Conservation (phyloP, 2,113 vertebrate genomes). For the Megaceryle maxima region DNA sequence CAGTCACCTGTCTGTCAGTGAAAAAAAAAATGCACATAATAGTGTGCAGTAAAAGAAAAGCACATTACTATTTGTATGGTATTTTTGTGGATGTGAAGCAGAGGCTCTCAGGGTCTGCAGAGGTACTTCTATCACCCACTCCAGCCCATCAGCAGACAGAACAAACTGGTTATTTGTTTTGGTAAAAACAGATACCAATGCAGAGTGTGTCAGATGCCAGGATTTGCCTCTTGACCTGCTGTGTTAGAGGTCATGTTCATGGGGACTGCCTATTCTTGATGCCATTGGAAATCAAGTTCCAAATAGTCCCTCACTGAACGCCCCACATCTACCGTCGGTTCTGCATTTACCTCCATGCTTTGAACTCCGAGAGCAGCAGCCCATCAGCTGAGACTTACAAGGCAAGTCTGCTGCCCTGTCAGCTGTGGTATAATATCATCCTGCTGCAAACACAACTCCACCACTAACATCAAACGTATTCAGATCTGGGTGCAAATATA, state of each 20-base stretch:
- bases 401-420: conserved; percentile 14
- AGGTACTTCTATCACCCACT: neutral
- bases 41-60: neutral
- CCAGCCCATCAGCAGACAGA: neutral
- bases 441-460: conserved; percentile 39
- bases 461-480: conserved; percentile 13
- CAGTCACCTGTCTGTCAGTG: conserved; percentile 26
- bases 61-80: neutral
- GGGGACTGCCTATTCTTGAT: neutral
- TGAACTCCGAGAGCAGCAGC: neutral
- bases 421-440: conserved; percentile 12
- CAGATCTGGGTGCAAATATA: conserved; percentile 17
- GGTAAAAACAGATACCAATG: neutral
- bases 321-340: neutral
- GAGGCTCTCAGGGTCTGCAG: neutral
- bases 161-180: neutral
- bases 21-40: neutral
- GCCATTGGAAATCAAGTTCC: neutral
- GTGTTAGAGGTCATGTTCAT: neutral
- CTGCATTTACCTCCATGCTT: neutral
- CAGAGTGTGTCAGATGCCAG: neutral
- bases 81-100: neutral
- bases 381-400: neutral
- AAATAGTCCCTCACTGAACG: neutral
- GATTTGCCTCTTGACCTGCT: neutral